Evolutionary conservation across 2,797 vertebrate species (phyloP).

Genomic region (Huso huso): DNA sequence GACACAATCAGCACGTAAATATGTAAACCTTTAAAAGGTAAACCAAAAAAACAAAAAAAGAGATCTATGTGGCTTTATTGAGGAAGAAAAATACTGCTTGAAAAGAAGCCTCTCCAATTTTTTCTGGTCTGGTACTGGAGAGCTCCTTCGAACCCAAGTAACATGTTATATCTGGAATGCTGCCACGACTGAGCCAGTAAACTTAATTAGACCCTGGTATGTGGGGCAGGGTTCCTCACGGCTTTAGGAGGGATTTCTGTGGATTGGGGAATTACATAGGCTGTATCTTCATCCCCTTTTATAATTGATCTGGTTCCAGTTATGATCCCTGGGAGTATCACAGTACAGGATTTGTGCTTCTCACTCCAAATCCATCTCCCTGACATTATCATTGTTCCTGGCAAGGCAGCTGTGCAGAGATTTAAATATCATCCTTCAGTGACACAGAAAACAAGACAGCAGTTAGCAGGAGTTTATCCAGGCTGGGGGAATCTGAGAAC

Average conservation of each 20-base stretch:
- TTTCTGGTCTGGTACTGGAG: conserved; percentile 18
- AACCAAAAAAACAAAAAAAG: too few relatives aligned
- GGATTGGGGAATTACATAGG: conserved; percentile 14
- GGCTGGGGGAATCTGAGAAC: too few relatives aligned
- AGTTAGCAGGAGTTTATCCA: conserved; percentile 27
- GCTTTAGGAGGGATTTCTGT: not conserved
- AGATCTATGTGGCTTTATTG: too few relatives aligned
- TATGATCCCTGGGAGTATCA: conserved; percentile 24
- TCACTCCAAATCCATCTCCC: conserved; percentile 32
- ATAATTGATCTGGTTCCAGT: conserved; percentile 5
- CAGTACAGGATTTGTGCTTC: conserved; percentile 32
- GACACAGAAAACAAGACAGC: conserved; percentile 39
- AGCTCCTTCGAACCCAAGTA: conserved; percentile 22
- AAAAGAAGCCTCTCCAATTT: conserved; percentile 23
- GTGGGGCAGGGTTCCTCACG: not conserved
- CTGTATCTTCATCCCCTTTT: conserved; percentile 4
- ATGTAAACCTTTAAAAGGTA: too few relatives aligned
- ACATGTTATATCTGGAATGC: conserved; percentile 34
- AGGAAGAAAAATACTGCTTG: too few relatives aligned
- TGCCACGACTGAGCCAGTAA: conserved; percentile 32
- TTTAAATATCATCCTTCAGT: conserved; percentile 64
- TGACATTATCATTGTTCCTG: conserved; percentile 47
- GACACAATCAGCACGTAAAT: too few relatives aligned
- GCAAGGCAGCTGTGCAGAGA: conserved; percentile 55
- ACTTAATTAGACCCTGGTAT: conserved; percentile 27